Evolutionary conservation across 2,797 vertebrate genomes (phyloP), one percentile per base, ranked within the genome.

Genomic region (Notolabrus celidotus): DNA sequence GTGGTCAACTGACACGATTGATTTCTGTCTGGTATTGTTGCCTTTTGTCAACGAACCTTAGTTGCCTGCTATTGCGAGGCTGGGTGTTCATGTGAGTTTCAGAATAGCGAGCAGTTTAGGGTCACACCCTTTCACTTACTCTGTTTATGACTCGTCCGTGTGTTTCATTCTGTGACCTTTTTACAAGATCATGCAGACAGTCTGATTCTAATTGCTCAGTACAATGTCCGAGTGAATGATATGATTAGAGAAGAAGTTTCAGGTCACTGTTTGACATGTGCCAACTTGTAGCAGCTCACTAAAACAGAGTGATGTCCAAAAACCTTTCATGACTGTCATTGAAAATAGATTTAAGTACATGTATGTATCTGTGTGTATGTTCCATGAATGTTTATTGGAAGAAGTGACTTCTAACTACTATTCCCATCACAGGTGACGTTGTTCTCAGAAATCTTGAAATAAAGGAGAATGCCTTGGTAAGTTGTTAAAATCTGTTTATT

Each of bases 381-480:
- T n/a, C n/a, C n/a, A n/a, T n/a, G n/a, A n/a, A n/a, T n/a, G n/a
- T n/a, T n/a, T n/a, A n/a, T n/a, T n/a, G n/a, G n/a, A n/a, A n/a
- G n/a, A n/a, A n/a, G n/a, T n/a, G n/a, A n/a, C n/a, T n/a, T n/a
- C n/a, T n/a, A 85, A 65, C 2, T 50, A 22, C 1, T 62, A 2
- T 52, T 65, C 43, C 36, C 70, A 52, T 86, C 90, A 62, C 90
- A 99, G 98, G 98, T 80, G 95, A 96, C 38, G 98, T 96, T 52
- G 80, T 94, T 33, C 92, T 99, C 52, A 97, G 83, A 86, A 97
- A 97, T 89, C 95, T 99, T 74, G 96, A 96, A 92, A 98, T 99
- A 91, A 99, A 99, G 90, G 98, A 99, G 94, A 98, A 99, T 96
- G 98, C 97, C 23, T 83, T 99, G 96, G 98, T 99, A 94, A 93